Base-by-base conservation (phyloP, 2,113 vertebrate genomes). In the Lepus europaeus region DNA sequence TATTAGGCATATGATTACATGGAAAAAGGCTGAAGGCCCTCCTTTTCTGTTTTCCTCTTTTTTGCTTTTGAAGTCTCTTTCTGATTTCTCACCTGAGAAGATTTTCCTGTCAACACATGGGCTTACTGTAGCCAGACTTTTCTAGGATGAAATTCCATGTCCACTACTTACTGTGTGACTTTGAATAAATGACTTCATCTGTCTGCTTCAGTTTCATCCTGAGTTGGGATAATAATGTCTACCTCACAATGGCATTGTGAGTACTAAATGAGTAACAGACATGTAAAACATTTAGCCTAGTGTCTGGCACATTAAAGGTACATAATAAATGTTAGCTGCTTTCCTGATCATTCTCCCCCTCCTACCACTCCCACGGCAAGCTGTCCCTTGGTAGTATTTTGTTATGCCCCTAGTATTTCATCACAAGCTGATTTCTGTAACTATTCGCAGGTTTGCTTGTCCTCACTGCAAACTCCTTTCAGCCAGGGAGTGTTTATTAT, bases 191-290 rank as follows among this genome's bases (percentile, higher is more conserved):
- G 86, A 61, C 82, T 45, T 79, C 49, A 74, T 53, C 63, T 93
- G 53, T 93, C 8, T 94, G 49, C 68, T 93, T 97, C 19, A 87
- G 13, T 88, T 63, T 96, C 39, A 84, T 89, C 70, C 56, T 95
- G 84, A 77, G 63, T 87, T 64, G 96, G 92, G 51, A 8, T 96
- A 89, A 83, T 95, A 74, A 82, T 49, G 22, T 85, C 31, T 92
- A 78, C 86, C 69, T 97, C 82, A 94, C 79, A 93, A 93, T 91
- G 95, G 78, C 90, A 84, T 95, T 96, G 53, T 94, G 94, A 95
- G 59, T 69, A 76, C 36, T 49, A 56, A 66, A 27, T 95, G 90
- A 96, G 68, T 85, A 74, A 87, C 22, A 90, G 79, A 66, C 78
- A 69, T 88, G 89, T 84, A 76, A 88, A 93, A 59, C n/a, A 70